Conservation (phyloP, 2,797 vertebrate genomes). For the Clarias laeviceps region DNA sequence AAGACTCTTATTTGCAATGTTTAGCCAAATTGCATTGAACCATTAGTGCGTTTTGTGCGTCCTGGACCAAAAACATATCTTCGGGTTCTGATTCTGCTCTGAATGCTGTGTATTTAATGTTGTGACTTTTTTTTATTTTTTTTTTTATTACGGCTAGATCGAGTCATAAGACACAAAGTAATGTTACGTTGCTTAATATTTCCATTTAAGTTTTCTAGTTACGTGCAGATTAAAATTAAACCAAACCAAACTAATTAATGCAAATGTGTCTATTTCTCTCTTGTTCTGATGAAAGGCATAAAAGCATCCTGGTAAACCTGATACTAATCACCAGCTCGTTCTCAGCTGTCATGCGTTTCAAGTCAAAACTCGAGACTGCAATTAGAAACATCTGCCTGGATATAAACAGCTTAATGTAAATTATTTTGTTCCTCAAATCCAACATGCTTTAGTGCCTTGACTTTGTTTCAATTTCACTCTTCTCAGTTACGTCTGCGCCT, state of each 20-base stretch:
- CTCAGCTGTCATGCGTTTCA: background rate
- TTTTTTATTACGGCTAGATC: background rate
- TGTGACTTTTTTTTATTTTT: background rate
- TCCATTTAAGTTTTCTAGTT: background rate
- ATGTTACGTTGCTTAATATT: background rate
- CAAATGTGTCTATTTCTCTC: background rate
- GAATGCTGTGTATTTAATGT: background rate
- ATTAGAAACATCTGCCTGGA: slow-evolving; percentile 16
- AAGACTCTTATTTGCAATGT: background rate
- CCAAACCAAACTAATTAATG: background rate
- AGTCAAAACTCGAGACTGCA: background rate
- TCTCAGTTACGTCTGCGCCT: slow-evolving; percentile 22
- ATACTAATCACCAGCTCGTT: background rate
- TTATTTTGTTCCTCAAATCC: slow-evolving; percentile 8
- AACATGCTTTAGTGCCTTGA: slow-evolving; percentile 32
- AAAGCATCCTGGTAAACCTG: background rate
- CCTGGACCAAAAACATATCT: background rate
- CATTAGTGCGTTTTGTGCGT: background rate
- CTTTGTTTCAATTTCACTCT: background rate
- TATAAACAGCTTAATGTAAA: background rate
- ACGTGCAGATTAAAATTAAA: background rate
- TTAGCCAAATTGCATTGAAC: background rate
- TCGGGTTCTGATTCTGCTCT: background rate
- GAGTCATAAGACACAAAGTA: background rate
- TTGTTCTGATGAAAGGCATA: background rate